A percentile compares a stretch with the other conserved stretches of the same genome.
Evolutionary conservation across 2,888 invertebrate species (phyloP).

Genomic region (Dryadula phaetusa): DNA sequence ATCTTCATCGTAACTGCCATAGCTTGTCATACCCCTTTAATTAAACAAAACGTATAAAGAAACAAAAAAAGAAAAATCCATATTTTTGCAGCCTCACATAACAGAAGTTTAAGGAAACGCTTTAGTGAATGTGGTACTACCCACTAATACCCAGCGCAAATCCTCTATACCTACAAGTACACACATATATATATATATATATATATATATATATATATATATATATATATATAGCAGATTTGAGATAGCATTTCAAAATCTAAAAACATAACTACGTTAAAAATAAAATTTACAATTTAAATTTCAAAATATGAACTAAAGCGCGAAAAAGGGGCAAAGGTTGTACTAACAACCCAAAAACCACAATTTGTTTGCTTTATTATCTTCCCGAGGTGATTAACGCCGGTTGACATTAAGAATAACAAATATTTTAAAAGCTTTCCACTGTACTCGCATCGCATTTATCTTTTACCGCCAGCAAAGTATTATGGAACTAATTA

Average conservation of each 20-base stretch:
- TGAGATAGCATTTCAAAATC: neutral
- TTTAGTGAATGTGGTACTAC: too few relatives aligned
- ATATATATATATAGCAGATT: too few relatives aligned
- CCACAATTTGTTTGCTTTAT: slow-evolving; percentile 16
- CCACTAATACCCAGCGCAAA: too few relatives aligned
- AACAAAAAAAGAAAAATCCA: too few relatives aligned
- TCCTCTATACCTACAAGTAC: too few relatives aligned
- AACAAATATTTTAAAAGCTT: slow-evolving; percentile 54
- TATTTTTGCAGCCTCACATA: too few relatives aligned
- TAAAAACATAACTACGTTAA: neutral
- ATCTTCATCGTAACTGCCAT: too few relatives aligned
- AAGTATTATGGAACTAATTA: slow-evolving; percentile 42
- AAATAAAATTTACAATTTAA: neutral
- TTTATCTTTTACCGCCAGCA: slow-evolving; percentile 31
- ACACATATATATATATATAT: too few relatives aligned
- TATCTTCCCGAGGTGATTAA: slow-evolving; percentile 27
- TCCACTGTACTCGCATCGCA: slow-evolving; percentile 45
- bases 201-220: too few relatives aligned
- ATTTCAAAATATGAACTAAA: neutral
- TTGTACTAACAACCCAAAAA: neutral
- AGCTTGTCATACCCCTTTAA: too few relatives aligned
- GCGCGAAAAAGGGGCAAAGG: neutral
- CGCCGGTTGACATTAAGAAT: slow-evolving; percentile 42
- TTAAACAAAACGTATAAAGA: too few relatives aligned
- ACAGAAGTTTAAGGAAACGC: too few relatives aligned